Conservation (phyloP, 2,797 vertebrate genomes). For the Aratinga solstitialis region DNA sequence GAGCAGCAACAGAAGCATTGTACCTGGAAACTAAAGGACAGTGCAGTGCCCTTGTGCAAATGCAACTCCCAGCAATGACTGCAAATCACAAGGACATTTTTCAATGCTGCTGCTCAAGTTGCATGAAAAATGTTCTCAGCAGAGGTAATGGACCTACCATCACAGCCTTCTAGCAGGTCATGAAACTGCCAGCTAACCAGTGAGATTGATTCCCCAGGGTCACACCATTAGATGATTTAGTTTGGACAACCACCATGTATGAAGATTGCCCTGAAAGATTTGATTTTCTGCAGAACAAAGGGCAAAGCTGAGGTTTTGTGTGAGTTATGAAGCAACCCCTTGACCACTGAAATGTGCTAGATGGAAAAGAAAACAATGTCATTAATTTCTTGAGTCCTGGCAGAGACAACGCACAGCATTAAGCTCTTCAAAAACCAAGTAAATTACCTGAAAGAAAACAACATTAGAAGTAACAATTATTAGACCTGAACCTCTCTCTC, state of each 20-base stretch:
- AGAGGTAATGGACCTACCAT: not conserved
- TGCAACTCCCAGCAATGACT: not conserved
- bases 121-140: not conserved
- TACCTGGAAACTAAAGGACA: not conserved
- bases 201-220: not conserved
- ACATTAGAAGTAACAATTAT: not conserved
- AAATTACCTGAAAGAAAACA: not conserved
- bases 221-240: not conserved
- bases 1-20: not conserved
- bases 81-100: not conserved
- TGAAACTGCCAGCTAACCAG: not conserved
- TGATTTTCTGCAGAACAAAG: not conserved
- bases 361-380: not conserved
- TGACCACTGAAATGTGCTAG: not conserved
- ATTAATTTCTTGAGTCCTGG: not conserved
- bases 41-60: not conserved
- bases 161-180: not conserved
- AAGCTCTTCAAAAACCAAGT: accelerated
- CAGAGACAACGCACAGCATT: not conserved
- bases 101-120: not conserved
- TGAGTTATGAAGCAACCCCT: not conserved
- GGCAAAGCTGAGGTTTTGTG: not conserved
- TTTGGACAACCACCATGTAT: not conserved
- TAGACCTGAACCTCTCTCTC: not conserved
- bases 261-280: not conserved